These are phyloP conservation scores for Todiramphus saurophagus DNA, from an alignment of 2,113 vertebrate genomes.

Conservation along the genomic window DNA sequence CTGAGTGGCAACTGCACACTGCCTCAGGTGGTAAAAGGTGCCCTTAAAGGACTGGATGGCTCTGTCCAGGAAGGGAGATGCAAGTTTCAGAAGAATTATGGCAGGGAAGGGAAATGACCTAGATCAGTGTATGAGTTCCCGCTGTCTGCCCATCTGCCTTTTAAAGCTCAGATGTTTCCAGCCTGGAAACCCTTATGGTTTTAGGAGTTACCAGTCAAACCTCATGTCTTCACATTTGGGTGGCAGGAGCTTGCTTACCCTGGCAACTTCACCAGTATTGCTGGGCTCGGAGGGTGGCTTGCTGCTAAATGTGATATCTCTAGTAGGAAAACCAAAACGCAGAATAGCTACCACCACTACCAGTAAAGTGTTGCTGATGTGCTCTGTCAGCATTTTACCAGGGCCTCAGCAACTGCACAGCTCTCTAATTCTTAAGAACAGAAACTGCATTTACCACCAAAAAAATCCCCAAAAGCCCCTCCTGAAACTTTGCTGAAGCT, in stretches of 20 bases:
- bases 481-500: background rate
- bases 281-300: background rate
- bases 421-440: background rate
- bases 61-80: background rate
- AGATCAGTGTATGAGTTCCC: background rate
- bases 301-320: background rate
- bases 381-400: background rate
- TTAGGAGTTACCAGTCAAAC: background rate
- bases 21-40: background rate
- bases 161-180: background rate
- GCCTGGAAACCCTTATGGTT: background rate
- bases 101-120: background rate
- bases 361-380: background rate
- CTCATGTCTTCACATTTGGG: background rate
- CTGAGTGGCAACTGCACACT: rapidly evolving
- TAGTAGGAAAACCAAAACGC: background rate
- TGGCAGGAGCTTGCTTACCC: background rate
- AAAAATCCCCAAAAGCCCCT: background rate
- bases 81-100: background rate
- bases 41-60: background rate
- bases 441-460: background rate
- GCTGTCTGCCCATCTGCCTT: background rate
- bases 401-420: background rate
- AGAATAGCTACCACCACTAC: background rate
- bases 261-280: background rate